Evolutionary conservation across 2,797 vertebrate genomes (phyloP), one percentile per base, ranked within the genome.

Genomic region (Pachyuromys duprasi): DNA sequence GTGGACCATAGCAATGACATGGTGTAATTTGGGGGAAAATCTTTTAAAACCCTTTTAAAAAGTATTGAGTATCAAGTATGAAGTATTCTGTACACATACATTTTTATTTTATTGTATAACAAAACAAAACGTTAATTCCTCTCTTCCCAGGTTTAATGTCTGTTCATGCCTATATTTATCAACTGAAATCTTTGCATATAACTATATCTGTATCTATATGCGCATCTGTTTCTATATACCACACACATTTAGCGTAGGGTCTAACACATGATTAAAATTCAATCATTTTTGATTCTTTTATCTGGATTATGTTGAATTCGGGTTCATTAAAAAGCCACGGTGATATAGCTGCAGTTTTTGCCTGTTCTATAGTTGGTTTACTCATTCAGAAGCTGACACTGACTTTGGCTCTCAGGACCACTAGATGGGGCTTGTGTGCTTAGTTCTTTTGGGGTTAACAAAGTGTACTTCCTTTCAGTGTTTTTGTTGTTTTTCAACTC

Each of bases 361-460:
- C 28, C 57, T 60, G 14, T 33, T 81, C 65, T 18, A 0, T 0
- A n/a, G 31, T 42, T 78, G 49, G 1, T 15, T 80, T 15, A 53
- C 24, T 75, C 14, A 22, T 55, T 87, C 33, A 80, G 80, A 94
- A 95, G 74, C 67, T 87, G 74, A 92, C 53, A 31, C 57, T 95
- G 72, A 90, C 81, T 96, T 82, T 60, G 86, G 39, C 11, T 75
- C 62, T 33, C 93, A 74, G 93, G 49, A 60, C 96, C 96, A 96
- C 97, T 97, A 97, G 96, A 94, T 97, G 96, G 97, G 94, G 97
- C 96, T 93, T 97, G 90, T 93, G 97, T 95, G 92, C 92, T 97
- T 96, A 93, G 62, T 53, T 95, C 84, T 33, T 89, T 72, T 45
- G 1, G 24, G 42, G 63, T 95, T 78, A 63, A 31, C 22, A 72